These are phyloP conservation scores for Elephas maximus DNA, from an alignment of 2,113 vertebrate genomes.

Conservation along the genomic window DNA sequence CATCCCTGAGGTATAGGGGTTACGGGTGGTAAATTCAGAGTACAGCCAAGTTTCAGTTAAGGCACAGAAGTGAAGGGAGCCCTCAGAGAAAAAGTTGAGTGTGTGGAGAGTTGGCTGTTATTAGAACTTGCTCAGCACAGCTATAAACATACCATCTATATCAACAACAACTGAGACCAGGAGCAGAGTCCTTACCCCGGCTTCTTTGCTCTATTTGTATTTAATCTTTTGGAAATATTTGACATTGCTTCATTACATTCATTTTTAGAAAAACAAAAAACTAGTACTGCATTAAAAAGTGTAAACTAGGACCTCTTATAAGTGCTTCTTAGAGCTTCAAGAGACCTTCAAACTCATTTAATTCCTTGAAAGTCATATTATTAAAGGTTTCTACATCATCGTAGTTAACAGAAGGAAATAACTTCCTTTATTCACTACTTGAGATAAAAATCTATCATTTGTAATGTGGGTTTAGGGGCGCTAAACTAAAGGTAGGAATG, in stretches of 20 bases:
- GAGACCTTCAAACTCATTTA: neutral
- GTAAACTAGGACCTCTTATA: neutral
- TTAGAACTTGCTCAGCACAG: neutral
- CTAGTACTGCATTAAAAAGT: neutral
- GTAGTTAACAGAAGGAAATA: neutral
- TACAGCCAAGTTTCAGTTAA: conserved; percentile 11
- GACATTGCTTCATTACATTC: neutral
- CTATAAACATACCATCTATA: neutral
- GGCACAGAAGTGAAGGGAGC: neutral
- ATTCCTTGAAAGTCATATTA: neutral
- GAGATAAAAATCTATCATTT: neutral
- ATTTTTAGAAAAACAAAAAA: neutral
- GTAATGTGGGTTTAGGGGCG: neutral
- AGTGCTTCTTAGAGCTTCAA: neutral
- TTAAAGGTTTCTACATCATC: neutral
- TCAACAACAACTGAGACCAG: neutral
- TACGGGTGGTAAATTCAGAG: neutral
- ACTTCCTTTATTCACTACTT: neutral
- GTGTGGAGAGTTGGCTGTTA: neutral
- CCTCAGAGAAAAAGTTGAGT: neutral
- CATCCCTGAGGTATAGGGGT: neutral
- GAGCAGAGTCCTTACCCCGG: neutral
- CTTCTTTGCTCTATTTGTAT: neutral
- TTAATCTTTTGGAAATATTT: conserved; percentile 12
- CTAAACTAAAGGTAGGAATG: neutral